These are phyloP conservation scores for Macquaria ambigua DNA, from an alignment of 2,113 vertebrate species.

Conservation along the genomic window DNA sequence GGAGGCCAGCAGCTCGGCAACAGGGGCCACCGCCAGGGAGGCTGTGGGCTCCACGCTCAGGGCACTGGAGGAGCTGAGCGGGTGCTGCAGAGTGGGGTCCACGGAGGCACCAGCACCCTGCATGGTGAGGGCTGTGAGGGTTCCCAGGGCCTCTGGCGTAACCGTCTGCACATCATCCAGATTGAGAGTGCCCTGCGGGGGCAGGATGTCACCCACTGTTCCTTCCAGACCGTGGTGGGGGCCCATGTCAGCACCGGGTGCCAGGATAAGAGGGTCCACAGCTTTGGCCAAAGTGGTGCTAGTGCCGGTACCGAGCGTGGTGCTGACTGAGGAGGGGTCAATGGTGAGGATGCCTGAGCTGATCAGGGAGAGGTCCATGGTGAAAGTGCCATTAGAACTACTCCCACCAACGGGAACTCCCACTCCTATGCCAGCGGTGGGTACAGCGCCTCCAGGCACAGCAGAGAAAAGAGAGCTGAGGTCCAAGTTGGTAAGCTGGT, in stretches of 20 bases:
- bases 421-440: constrained; percentile 60
- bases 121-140: constrained; percentile 87
- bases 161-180: constrained; percentile 91
- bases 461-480: constrained; percentile 93
- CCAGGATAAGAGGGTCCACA: constrained; percentile 91
- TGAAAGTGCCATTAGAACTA: constrained; percentile 77
- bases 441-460: constrained; percentile 78
- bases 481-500: constrained; percentile 91
- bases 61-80: constrained; percentile 85
- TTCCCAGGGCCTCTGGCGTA: constrained; percentile 90
- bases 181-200: constrained; percentile 89
- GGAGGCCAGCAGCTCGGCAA: constrained; percentile 84
- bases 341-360: constrained; percentile 93
- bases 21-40: constrained; percentile 76
- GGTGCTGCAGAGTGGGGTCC: constrained; percentile 84
- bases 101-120: constrained; percentile 81
- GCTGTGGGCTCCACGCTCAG: constrained; percentile 82
- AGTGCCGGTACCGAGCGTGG: constrained; percentile 81
- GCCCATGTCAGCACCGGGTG: constrained; percentile 85
- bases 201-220: constrained; percentile 87
- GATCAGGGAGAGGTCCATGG: constrained; percentile 89
- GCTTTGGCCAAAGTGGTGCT: constrained; percentile 84
- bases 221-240: constrained; percentile 88
- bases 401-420: constrained; percentile 71
- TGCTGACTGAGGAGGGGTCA: constrained; percentile 89